Percentiles rank a stretch among this genome's conserved stretches.
These are phyloP conservation scores for Pterocles gutturalis DNA, from an alignment of 2,113 vertebrate genomes.

Conservation along the genomic window DNA sequence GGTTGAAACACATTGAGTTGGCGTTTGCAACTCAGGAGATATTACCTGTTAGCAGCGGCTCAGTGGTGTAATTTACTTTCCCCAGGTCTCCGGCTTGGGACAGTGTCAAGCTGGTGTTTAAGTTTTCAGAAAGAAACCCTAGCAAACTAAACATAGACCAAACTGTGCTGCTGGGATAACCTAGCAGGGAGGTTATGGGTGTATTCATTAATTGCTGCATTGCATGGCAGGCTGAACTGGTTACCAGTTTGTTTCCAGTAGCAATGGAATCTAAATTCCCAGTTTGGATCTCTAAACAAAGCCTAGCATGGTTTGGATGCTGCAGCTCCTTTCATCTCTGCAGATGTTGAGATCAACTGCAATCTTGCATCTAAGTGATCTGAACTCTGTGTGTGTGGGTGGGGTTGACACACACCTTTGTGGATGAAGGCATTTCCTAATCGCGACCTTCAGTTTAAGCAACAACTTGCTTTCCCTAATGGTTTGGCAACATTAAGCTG, in stretches of 20 bases:
- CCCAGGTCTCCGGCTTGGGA: background rate
- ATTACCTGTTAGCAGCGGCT: background rate
- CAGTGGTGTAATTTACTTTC: background rate
- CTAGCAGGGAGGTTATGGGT: background rate
- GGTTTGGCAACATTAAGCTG: slow-evolving; percentile 3
- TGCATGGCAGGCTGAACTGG: slow-evolving; percentile 37
- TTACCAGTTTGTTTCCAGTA: slow-evolving; percentile 23
- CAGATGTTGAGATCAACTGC: slow-evolving; percentile 10
- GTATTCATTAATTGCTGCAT: background rate
- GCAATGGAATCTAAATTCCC: background rate
- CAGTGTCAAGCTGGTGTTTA: background rate
- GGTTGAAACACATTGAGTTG: background rate
- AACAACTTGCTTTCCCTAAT: slow-evolving; percentile 50
- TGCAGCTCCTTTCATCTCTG: slow-evolving; percentile 44
- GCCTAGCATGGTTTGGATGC: slow-evolving; percentile 1
- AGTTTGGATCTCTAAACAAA: background rate
- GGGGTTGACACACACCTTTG: background rate
- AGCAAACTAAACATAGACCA: background rate
- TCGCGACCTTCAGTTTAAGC: slow-evolving; percentile 30
- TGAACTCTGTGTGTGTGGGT: background rate
- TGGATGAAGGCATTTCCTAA: slow-evolving; percentile 26
- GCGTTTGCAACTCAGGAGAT: background rate
- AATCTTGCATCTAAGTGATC: slow-evolving; percentile 10
- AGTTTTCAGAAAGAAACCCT: background rate
- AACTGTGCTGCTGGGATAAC: background rate